Percentiles rank a stretch among this genome's conserved stretches.
These are phyloP conservation scores for Palloptera scutellata DNA, from an alignment of 2,888 invertebrate genomes.

Conservation along the genomic window DNA sequence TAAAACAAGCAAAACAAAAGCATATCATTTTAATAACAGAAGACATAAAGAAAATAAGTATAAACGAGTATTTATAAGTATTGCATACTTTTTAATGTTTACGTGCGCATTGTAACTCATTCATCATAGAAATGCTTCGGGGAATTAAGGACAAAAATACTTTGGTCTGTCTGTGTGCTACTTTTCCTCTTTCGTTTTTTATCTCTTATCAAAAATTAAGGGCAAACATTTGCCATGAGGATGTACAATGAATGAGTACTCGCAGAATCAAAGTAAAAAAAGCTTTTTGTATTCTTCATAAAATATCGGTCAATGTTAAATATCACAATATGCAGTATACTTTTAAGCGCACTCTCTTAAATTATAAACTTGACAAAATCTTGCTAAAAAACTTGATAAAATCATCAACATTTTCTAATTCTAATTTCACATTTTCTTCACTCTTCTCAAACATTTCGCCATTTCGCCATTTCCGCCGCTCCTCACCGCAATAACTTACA, in stretches of 20 bases:
- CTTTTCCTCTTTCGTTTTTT: no score
- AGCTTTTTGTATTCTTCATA: neutral
- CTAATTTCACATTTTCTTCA: constrained; percentile 16
- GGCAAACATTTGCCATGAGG: no score
- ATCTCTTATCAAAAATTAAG: no score
- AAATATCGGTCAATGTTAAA: neutral
- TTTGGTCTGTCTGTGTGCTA: constrained; percentile 14
- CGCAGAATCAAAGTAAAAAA: no score
- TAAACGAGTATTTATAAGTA: neutral
- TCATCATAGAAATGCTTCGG: constrained; percentile 35
- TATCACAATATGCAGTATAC: neutral
- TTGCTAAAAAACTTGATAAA: neutral
- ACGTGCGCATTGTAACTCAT: constrained; percentile 32
- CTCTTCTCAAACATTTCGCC: constrained; percentile 18
- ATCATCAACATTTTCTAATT: constrained; percentile 27
- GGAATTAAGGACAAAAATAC: constrained; percentile 38
- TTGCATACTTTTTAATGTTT: constrained; percentile 3
- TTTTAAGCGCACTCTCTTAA: neutral
- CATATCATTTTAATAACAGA: constrained; percentile 1
- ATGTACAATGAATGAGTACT: no score
- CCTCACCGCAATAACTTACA: constrained; percentile 10
- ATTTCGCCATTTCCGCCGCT: constrained; percentile 27
- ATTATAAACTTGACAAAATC: neutral
- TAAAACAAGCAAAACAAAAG: neutral
- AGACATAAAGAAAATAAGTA: constrained; percentile 15